phyloP scores from a whole-genome alignment of 2,888 invertebrate genomes.

The Eupithecia subfuscata region DNA sequence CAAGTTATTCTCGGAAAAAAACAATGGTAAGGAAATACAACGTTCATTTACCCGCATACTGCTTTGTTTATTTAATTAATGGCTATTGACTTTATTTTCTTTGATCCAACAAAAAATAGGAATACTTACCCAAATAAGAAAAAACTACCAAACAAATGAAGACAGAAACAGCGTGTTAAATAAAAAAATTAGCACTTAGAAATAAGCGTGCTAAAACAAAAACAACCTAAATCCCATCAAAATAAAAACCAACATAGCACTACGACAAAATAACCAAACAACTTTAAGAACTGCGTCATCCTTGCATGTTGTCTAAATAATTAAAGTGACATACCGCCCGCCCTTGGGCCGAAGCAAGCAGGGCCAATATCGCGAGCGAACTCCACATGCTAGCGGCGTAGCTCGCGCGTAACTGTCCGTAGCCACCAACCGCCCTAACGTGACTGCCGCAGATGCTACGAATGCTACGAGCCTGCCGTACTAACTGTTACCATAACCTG shows the following conservation, averaged over 20 bases:
- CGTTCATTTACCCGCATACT: not conserved
- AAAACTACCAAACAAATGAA: not conserved
- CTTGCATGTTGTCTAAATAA: slow-evolving; percentile 33
- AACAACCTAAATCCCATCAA: not conserved
- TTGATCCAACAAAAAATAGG: not conserved
- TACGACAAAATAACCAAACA: slow-evolving; percentile 1
- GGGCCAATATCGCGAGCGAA: slow-evolving; percentile 70
- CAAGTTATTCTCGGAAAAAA: not conserved
- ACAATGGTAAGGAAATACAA: not conserved
- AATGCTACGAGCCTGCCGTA: slow-evolving; percentile 28
- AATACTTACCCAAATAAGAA: not conserved
- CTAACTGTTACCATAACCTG: slow-evolving; percentile 33
- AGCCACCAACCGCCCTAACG: slow-evolving; percentile 67
- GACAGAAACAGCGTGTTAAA: not conserved
- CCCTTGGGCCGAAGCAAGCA: slow-evolving; percentile 77
- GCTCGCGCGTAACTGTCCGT: slow-evolving; percentile 65
- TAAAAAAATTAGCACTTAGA: not conserved
- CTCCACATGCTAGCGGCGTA: slow-evolving; percentile 69
- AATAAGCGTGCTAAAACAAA: not conserved
- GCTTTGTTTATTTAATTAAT: slow-evolving; percentile 7
- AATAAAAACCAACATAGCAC: slow-evolving; percentile 1
- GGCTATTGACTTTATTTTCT: not conserved
- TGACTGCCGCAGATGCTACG: slow-evolving; percentile 74
- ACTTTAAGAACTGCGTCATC: slow-evolving; percentile 20
- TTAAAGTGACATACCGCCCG: slow-evolving; percentile 67